Evolutionary conservation across 2,797 vertebrate genomes (phyloP).

Genomic region (Acomys russatus): DNA sequence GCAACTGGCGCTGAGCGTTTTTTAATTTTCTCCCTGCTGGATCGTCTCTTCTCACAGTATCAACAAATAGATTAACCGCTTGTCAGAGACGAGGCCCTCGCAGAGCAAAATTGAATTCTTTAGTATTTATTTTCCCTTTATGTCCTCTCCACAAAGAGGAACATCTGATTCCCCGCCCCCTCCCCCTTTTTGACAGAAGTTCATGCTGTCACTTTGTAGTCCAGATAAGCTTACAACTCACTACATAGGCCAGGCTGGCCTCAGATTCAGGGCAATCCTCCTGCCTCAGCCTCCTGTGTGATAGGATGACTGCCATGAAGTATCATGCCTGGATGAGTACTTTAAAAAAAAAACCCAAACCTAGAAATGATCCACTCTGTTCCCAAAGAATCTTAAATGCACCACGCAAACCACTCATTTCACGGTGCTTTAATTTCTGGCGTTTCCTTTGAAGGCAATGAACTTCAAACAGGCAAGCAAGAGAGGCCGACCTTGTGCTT

Average conservation of each 20-base stretch:
- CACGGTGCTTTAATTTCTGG: neutral
- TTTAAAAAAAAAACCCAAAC: neutral
- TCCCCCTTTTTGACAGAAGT: neutral
- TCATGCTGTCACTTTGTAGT: neutral
- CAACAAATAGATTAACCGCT: constrained; percentile 80
- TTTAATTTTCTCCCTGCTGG: constrained; percentile 81
- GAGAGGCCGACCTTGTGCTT: neutral
- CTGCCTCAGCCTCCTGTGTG: neutral
- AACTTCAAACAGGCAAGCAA: constrained; percentile 6
- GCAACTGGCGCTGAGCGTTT: constrained; percentile 71
- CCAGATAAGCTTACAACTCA: neutral
- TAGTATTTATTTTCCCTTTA: constrained; percentile 68
- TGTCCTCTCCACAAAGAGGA: constrained; percentile 56
- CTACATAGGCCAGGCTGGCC: neutral
- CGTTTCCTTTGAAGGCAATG: constrained; percentile 42
- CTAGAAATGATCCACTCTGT: constrained; percentile 59
- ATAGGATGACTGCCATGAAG: neutral
- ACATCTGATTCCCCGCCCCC: constrained; percentile 6
- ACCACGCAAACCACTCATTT: neutral
- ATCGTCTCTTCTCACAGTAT: constrained; percentile 61
- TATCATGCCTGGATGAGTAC: neutral
- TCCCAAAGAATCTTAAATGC: neutral
- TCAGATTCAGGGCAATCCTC: neutral
- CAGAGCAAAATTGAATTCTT: constrained; percentile 66
- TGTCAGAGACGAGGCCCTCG: constrained; percentile 61